Conservation (phyloP, 1,140 invertebrate species). For the Laupala kohalensis region DNA sequence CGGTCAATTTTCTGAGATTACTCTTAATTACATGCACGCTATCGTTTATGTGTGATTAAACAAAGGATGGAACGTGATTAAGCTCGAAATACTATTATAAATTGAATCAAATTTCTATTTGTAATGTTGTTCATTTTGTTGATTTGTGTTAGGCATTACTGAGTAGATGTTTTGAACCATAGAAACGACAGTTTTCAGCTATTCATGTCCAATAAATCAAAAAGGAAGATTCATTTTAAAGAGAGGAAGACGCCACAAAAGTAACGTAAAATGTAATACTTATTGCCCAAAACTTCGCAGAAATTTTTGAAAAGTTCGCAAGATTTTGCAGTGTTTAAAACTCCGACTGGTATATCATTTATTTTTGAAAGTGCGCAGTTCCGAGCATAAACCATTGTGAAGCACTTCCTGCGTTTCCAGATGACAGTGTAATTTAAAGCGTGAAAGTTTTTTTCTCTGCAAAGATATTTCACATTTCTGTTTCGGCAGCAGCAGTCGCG, state of each 20-base stretch:
- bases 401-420: neutral
- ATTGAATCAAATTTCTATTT: no score
- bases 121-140: no score
- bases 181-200: no score
- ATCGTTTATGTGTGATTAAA: no score
- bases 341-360: neutral
- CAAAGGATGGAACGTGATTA: no score
- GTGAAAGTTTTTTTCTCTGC: neutral
- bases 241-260: neutral
- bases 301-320: neutral
- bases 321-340: neutral
- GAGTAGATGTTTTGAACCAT: no score
- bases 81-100: no score
- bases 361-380: neutral
- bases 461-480: neutral
- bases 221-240: neutral
- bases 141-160: no score
- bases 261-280: neutral
- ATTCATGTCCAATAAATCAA: neutral
- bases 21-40: no score
- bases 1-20: no score
- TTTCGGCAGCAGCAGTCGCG: neutral
- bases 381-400: neutral
- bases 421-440: neutral
- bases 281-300: neutral